Evolutionary conservation across 1,140 invertebrate species (phyloP).

Genomic region (Hyphantria cunea): DNA sequence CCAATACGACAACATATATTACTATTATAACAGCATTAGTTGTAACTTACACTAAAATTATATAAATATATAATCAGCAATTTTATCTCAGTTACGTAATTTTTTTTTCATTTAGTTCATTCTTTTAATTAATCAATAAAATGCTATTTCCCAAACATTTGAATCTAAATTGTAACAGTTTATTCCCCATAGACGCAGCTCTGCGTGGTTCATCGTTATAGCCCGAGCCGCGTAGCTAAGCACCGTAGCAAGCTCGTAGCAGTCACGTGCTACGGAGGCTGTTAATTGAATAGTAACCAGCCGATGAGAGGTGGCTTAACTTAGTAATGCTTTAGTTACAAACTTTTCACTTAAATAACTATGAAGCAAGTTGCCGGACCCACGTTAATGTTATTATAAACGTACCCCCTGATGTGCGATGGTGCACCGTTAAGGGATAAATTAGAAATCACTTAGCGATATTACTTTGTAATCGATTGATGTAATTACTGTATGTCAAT

Average conservation of each 20-base stretch:
- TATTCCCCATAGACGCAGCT: constrained; percentile 30
- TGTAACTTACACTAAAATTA: too few species aligned
- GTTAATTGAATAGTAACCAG: constrained; percentile 55
- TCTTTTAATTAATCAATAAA: not conserved
- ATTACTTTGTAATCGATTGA: not conserved
- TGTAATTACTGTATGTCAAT: not conserved
- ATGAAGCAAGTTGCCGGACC: constrained; percentile 42
- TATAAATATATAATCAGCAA: too few species aligned
- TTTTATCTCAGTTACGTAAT: too few species aligned
- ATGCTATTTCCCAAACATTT: not conserved
- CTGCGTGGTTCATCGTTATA: constrained; percentile 25
- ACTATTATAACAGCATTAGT: too few species aligned
- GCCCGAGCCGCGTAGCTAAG: constrained; percentile 38
- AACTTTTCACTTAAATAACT: constrained; percentile 62
- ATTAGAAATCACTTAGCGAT: not conserved
- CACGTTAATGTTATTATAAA: constrained; percentile 30
- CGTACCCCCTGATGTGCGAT: not conserved
- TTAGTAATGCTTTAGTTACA: constrained; percentile 36
- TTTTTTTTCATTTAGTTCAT: too few species aligned
- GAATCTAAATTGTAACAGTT: constrained; percentile 19
- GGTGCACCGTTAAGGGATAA: not conserved
- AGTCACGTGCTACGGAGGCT: constrained; percentile 51
- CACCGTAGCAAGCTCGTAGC: constrained; percentile 34
- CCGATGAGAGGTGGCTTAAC: constrained; percentile 56
- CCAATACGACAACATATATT: too few species aligned